Percentiles rank a stretch among this genome's conserved stretches.
Evolutionary conservation across 2,113 vertebrate genomes (phyloP).

Genomic region (Lagopus leucura): DNA sequence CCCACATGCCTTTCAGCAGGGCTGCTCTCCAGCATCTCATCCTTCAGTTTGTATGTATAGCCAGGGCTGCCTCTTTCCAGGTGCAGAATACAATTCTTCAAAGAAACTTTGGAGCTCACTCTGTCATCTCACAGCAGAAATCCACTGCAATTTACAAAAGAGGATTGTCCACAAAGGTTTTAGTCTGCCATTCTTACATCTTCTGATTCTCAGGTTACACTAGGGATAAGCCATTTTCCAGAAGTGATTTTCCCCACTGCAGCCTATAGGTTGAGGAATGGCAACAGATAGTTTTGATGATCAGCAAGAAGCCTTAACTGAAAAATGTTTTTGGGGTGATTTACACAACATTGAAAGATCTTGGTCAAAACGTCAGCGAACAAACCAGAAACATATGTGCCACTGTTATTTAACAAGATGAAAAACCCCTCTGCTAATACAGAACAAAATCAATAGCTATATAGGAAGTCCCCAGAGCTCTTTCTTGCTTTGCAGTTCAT

Average conservation of each 20-base stretch:
- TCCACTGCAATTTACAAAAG: neutral
- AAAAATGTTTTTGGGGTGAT: neutral
- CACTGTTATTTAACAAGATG: neutral
- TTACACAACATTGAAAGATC: neutral
- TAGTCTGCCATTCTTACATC: neutral
- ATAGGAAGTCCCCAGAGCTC: neutral
- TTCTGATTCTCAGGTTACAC: neutral
- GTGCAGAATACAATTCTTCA: neutral
- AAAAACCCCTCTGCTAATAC: neutral
- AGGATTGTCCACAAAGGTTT: neutral
- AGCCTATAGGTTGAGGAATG: neutral
- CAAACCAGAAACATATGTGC: neutral
- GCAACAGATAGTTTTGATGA: accelerated
- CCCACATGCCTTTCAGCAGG: no score
- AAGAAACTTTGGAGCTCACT: neutral
- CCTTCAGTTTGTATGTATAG: no score
- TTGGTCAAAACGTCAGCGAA: neutral
- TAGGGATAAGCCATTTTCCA: neutral
- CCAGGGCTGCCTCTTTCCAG: no score
- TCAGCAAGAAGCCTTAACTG: neutral
- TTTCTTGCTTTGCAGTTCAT: neutral
- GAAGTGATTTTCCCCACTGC: neutral
- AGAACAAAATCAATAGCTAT: neutral
- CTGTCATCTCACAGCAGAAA: neutral
- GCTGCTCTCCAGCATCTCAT: no score